Base-by-base conservation (phyloP, 2,113 vertebrate species). In the Gila orcuttii region DNA sequence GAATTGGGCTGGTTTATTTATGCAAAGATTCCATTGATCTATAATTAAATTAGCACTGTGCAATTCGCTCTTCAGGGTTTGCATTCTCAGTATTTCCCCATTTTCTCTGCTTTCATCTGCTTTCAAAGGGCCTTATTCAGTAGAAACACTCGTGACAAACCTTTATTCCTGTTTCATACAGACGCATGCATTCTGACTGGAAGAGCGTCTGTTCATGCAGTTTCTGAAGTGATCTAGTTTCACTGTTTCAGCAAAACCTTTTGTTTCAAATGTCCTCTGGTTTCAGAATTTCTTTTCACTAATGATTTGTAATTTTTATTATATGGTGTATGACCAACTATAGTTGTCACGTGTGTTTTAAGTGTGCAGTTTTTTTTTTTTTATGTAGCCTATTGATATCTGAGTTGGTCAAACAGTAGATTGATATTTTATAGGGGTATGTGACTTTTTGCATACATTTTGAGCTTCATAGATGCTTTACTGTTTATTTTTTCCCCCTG, bases 81-180 rank as follows among this genome's bases (percentile, higher is more conserved):
- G 42, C 15, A 60, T 57, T 78, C 64, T 88, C 82, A 57, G 15
- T 9, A 71, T 31, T 64, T 90, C 66, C 68, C 39, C 42, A 60
- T 60, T 79, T 47, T 17, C 4, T 17, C 85, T 86, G 15, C 81
- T 75, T 92, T 93, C 85, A 62, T 87, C 84, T 78, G 0, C 86
- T 86, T 92, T 92, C 91, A 79, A 91, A 89, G 91, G 75, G 69
- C 66, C 81, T 76, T 1, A 79, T 75, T 85, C 76, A 89, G 89
- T 89, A 87, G 47, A 59, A 89, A 90, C 62, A 3, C 31, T 89
- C 87, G 93, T 93, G 92, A 94, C 90, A 45, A 76, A 62, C 89
- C 85, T 90, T 92, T 88, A 82, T 79, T 86, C 25, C 57, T 86
- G 59, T 86, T 86, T 62, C 87, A 81, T n/a, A 23, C 25, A 82